Percentiles rank a stretch among this genome's conserved stretches.
These are phyloP conservation scores for Nannobrachium achirus DNA, from an alignment of 2,113 vertebrate species.

Conservation along the genomic window DNA sequence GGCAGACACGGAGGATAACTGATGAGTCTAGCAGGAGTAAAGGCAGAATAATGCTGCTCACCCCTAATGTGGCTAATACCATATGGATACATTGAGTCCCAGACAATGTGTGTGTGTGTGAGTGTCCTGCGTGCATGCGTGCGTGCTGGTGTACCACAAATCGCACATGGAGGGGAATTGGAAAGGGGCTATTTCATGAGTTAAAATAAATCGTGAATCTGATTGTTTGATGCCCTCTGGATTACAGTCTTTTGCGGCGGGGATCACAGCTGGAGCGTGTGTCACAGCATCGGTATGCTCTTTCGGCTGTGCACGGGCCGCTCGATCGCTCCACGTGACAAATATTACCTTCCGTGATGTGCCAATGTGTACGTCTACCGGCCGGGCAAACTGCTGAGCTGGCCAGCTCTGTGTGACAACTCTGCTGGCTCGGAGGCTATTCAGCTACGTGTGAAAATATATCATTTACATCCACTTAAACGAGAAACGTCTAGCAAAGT, in stretches of 20 bases:
- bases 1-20: constrained; percentile 79
- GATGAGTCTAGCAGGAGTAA: constrained; percentile 82
- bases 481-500: constrained; percentile 12
- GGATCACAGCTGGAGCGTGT: neutral
- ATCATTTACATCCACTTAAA: constrained; percentile 57
- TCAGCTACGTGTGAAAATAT: constrained; percentile 52
- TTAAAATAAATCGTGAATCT: constrained; percentile 33
- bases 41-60: constrained; percentile 75
- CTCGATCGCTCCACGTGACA: constrained; percentile 26
- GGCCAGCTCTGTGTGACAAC: constrained; percentile 42
- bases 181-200: constrained; percentile 24
- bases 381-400: constrained; percentile 23
- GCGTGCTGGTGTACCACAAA: constrained; percentile 1
- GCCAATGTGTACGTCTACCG: constrained; percentile 31
- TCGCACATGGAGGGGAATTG: constrained; percentile 32
- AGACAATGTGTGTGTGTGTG: constrained; percentile 37
- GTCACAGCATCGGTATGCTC: constrained; percentile 41
- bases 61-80: constrained; percentile 73
- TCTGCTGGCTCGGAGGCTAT: constrained; percentile 39
- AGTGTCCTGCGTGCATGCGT: constrained; percentile 36
- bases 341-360: constrained; percentile 42
- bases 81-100: constrained; percentile 47
- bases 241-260: constrained; percentile 15
- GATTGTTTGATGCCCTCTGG: constrained; percentile 45
- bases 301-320: constrained; percentile 17